A percentile compares a stretch with the other conserved stretches of the same genome.
phyloP scores from a whole-genome alignment of 2,113 vertebrate species.

The Leiothrix lutea region DNA sequence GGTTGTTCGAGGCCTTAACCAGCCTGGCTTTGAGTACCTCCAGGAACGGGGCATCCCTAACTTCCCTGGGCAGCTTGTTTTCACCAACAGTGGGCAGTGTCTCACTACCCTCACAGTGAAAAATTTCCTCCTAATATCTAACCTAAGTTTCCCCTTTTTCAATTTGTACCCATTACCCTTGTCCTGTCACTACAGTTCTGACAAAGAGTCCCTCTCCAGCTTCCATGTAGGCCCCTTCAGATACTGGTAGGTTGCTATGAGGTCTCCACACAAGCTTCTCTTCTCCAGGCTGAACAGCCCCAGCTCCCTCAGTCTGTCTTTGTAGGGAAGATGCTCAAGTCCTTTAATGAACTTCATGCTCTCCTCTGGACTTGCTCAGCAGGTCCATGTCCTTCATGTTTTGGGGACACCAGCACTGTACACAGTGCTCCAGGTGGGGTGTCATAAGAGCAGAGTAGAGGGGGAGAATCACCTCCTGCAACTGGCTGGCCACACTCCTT shows the following conservation, averaged over 20 bases:
- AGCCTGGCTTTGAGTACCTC: background rate
- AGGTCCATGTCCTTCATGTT: background rate
- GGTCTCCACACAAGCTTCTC: background rate
- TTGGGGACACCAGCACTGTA: background rate
- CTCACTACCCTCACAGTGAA: background rate
- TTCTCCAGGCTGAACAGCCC: background rate
- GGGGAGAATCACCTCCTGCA: background rate
- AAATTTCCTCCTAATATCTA: background rate
- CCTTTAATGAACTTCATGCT: background rate
- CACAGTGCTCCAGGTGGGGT: background rate
- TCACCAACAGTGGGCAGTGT: background rate
- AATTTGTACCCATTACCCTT: background rate
- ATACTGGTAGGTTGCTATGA: background rate
- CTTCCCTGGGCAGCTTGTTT: background rate
- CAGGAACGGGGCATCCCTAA: background rate
- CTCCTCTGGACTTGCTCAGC: background rate
- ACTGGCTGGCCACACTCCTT: background rate
- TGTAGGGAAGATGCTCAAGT: background rate
- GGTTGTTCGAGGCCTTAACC: background rate
- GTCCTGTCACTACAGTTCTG: background rate
- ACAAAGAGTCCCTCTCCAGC: background rate
- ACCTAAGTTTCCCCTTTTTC: background rate
- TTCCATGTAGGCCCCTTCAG: background rate
- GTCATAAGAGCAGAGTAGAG: background rate
- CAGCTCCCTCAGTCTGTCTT: background rate